Conservation (phyloP, 2,797 vertebrate genomes). For the Trematomus bernacchii region DNA sequence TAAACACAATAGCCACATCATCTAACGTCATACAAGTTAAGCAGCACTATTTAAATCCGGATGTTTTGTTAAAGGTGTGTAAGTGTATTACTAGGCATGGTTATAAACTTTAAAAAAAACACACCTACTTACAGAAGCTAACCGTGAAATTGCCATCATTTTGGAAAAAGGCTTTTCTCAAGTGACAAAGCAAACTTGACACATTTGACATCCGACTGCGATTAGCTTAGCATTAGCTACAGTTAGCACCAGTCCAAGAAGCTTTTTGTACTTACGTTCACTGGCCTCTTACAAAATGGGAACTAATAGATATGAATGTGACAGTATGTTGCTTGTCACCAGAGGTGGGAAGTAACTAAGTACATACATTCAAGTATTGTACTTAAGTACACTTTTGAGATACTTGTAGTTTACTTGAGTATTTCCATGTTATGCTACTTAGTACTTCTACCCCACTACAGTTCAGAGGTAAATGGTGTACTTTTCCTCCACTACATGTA, state of each 20-base stretch:
- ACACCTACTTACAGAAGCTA: neutral
- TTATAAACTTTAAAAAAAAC: neutral
- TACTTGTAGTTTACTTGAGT: too few relatives aligned
- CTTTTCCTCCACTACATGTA: too few relatives aligned
- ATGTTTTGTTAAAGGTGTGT: neutral
- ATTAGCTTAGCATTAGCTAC: slow-evolving; percentile 25
- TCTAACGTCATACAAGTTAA: slow-evolving; percentile 29
- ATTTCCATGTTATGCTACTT: too few relatives aligned
- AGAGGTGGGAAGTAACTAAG: too few relatives aligned
- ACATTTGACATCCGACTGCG: neutral
- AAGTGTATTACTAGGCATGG: neutral
- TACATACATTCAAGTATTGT: too few relatives aligned
- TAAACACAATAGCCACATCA: slow-evolving; percentile 2
- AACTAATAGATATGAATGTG: neutral
- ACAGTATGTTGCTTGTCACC: neutral
- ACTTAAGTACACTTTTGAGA: too few relatives aligned
- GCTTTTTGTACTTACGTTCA: neutral
- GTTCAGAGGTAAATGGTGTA: too few relatives aligned
- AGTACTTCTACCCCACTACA: too few relatives aligned
- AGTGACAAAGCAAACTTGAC: neutral
- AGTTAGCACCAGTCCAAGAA: slow-evolving; percentile 10
- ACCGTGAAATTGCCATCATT: neutral
- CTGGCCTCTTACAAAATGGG: neutral
- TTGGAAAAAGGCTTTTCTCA: neutral
- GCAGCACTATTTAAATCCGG: neutral